Base-by-base conservation (phyloP, 2,888 invertebrate species). In the Sericinus montela region DNA sequence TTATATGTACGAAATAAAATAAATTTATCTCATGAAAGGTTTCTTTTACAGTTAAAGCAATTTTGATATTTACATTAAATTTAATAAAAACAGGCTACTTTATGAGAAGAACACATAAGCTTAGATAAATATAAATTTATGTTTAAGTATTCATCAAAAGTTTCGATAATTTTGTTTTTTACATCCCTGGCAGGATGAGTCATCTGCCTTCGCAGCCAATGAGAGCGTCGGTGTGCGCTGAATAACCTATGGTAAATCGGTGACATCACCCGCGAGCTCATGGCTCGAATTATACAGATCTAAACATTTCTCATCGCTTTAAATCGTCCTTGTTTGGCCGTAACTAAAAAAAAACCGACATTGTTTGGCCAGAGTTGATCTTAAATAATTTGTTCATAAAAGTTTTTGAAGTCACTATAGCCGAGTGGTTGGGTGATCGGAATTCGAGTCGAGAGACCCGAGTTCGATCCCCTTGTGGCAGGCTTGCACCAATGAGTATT, bases 211-310 rank as follows among this genome's bases (percentile, higher is more conserved):
- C 62, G 64, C 72, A 67, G 69, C 72, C 77, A 72, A 61, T 71
- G 66, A 72, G 75, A 71, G 70, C 69, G 55, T 62, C 61, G 59
- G 63, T 67, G 66, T 67, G 72, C 66, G 61, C 72, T 65, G 78
- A 80, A 83, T 86, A 85, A 84, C 75, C 78, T 81, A 77, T 72
- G 78, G 73, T 84, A 80, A 84, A 85, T 82, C 82, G 84, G 84
- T 77, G 79, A 64, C 67, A 62, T 67, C 69, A 68, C 69, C 64
- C 62, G 62, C 60, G 57, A 63, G 67, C 69, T 65, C 62, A 62
- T 60, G 56, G 63, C 57, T 59, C 62, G 69, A 66, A 66, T 67
- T 32, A 32, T 32, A 32, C 32, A 11, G 11, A 25, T 25, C 25
- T 2, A 19, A 19, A 19, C 19, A 19, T 19, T 19, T 19, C 55